Base-by-base conservation (phyloP, 2,888 invertebrate species). In the Dicyrtomina minuta region DNA sequence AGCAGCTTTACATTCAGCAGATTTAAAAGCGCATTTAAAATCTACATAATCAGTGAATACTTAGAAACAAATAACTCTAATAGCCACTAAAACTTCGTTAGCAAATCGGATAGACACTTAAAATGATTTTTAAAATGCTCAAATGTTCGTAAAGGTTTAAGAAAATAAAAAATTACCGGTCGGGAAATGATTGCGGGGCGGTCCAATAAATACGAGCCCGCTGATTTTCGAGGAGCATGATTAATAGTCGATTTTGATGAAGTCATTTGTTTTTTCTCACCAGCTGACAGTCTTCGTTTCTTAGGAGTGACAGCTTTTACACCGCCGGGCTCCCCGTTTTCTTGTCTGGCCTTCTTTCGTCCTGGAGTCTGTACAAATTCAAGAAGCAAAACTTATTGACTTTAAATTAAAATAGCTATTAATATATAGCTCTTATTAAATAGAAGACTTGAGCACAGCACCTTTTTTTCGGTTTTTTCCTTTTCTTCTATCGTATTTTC, bases 161-260 rank as follows among this genome's bases (percentile, higher is more conserved):
- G 33, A 33, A 33, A 33, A 33, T 33, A 33, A 33, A 33, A 43
- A 59, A 41, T 68, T 33, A 90, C 90, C 77, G 89, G 89, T 83
- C 87, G 85, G 77, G 87, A 82, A 68, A 89, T 86, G 79, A 87
- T 87, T 12, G 88, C 85, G 0, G 90, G 90, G 74, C 90, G 85
- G 78, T 89, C 87, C 76, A 90, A 83, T 77, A 90, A 78, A 70
- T 84, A 85, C 68, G 85, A 84, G 79, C 82, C 83, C 44, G 83
- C 80, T 77, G 80, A 86, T 85, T 80, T 87, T 81, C 81, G 87
- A 84, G 79, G 79, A 55, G 76, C 77, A 70, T 79, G 78, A 72
- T 79, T 79, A 26, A 73, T 71, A 12, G 68, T 24, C 56, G 58
- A 58, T 33, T 72, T 43, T 2, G 44, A 39, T 33, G 62, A 24